Conservation (phyloP, 37 sponge, comb jelly and placozoan species). For the Oopsacas minuta region DNA sequence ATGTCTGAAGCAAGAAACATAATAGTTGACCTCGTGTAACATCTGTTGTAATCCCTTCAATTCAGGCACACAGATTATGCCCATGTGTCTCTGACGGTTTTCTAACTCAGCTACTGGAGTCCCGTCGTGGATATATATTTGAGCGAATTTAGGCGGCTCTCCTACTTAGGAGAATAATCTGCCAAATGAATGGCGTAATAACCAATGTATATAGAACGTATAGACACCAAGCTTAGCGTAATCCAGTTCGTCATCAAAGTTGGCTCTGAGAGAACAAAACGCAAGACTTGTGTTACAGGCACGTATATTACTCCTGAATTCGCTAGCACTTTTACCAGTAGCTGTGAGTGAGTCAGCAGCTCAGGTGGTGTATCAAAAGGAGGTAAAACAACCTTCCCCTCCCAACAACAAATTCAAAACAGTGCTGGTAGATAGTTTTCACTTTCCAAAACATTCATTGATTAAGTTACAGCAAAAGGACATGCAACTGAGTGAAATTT, state of each 20-base stretch:
- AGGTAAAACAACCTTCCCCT: neutral
- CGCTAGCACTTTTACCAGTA: neutral
- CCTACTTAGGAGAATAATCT: no score
- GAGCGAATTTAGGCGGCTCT: no score
- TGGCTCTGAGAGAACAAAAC: neutral
- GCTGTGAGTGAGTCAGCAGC: neutral
- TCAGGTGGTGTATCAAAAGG: neutral
- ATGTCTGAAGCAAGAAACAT: no score
- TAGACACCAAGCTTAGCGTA: neutral
- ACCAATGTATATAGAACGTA: neutral
- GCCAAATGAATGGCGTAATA: neutral
- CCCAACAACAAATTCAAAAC: neutral
- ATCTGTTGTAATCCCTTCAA: no score
- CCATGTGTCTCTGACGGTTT: no score
- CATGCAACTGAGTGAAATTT: neutral
- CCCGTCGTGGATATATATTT: no score
- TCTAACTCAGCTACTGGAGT: no score
- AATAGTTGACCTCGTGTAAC: no score
- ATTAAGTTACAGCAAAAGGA: neutral
- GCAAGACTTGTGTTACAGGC: neutral
- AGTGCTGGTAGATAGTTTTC: neutral
- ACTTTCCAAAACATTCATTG: neutral
- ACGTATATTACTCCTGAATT: neutral
- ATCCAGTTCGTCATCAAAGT: neutral
- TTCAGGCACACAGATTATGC: no score